Percentiles rank a stretch among this genome's conserved stretches.
Conservation (phyloP, 2,113 vertebrate species). For the Carlito syrichta region DNA sequence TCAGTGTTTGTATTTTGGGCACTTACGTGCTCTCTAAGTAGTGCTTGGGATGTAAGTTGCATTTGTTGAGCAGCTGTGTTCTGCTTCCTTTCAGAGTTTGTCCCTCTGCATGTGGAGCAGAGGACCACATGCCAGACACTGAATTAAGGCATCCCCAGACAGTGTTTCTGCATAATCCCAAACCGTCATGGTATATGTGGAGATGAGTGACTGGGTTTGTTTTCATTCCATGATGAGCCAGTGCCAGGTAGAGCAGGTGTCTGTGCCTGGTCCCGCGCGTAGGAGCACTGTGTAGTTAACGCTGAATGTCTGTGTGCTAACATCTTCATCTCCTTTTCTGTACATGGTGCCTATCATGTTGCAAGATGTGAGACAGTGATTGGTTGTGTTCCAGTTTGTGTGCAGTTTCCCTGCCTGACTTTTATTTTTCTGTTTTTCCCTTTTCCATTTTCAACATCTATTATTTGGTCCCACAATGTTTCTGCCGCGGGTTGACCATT, state of each 20-base stretch:
- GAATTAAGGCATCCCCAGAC: conserved; percentile 19
- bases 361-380: conserved; percentile 27
- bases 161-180: conserved; percentile 21
- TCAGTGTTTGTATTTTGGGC: conserved; percentile 17
- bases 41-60: neutral
- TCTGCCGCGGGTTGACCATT: conserved; percentile 53
- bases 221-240: conserved; percentile 36
- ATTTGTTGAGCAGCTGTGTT: neutral
- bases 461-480: conserved; percentile 65
- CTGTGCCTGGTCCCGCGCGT: conserved; percentile 32
- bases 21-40: neutral
- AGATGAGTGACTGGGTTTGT: conserved; percentile 56
- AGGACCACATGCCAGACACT: neutral
- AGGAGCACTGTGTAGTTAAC: conserved; percentile 39
- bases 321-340: conserved; percentile 72
- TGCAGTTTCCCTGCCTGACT: conserved; percentile 63
- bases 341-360: conserved; percentile 49
- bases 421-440: conserved; percentile 58
- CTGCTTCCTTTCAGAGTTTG: conserved; percentile 5
- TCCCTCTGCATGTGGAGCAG: neutral
- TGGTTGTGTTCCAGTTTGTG: conserved; percentile 63
- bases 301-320: conserved; percentile 69
- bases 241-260: conserved; percentile 67
- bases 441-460: conserved; percentile 77
- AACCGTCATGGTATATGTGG: conserved; percentile 12